These are phyloP conservation scores for Clarias gariepinus DNA, from an alignment of 2,113 vertebrate species.

Conservation along the genomic window DNA sequence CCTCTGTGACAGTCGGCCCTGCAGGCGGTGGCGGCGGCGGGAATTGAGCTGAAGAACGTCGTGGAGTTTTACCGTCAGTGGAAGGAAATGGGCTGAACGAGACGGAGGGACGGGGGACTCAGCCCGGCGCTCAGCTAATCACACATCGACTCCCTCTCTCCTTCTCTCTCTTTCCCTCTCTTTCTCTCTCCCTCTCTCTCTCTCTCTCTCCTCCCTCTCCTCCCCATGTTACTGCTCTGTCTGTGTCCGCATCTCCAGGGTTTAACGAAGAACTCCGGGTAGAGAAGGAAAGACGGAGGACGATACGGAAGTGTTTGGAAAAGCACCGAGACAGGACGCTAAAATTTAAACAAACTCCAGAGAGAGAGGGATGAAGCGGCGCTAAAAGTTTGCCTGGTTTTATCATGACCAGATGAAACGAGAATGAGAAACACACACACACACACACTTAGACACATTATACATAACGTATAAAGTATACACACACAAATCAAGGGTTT, in stretches of 20 bases:
- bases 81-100: constrained; percentile 96
- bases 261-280: constrained; percentile 56
- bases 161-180: constrained; percentile 66
- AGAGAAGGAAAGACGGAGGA: constrained; percentile 41
- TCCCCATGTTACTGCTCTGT: constrained; percentile 70
- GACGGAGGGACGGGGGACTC: constrained; percentile 57
- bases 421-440: constrained; percentile 59
- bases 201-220: constrained; percentile 58
- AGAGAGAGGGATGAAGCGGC: constrained; percentile 49
- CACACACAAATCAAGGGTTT: constrained; percentile 69
- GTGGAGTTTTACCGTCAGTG: constrained; percentile 96
- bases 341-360: background rate
- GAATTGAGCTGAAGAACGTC: constrained; percentile 90
- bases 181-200: constrained; percentile 65
- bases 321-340: background rate
- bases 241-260: constrained; percentile 68
- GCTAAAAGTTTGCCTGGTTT: constrained; percentile 68
- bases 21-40: constrained; percentile 80
- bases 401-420: constrained; percentile 69
- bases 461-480: constrained; percentile 54
- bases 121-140: constrained; percentile 68
- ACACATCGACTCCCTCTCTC: constrained; percentile 74
- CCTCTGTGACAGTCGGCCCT: constrained; percentile 78
- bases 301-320: constrained; percentile 1
- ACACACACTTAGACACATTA: constrained; percentile 44